These are phyloP conservation scores for Pachycephus smyrnensis DNA, from an alignment of 2,888 invertebrate species.

Conservation along the genomic window DNA sequence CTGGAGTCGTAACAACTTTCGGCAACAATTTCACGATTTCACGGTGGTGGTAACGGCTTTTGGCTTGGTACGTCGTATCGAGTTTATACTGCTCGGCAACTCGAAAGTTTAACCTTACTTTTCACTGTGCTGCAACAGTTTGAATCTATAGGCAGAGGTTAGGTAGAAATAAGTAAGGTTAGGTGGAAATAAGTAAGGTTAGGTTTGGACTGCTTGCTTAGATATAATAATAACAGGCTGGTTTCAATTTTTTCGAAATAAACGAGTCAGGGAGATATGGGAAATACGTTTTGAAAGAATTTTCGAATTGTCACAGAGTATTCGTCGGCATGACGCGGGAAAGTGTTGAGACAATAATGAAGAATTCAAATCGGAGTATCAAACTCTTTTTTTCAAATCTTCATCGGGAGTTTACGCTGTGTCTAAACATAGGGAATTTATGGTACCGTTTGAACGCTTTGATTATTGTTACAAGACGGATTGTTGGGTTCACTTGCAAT, in stretches of 20 bases:
- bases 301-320: not conserved
- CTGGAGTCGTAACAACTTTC: not conserved
- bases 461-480: not conserved
- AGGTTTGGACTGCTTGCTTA: not conserved
- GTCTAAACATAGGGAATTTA: not conserved
- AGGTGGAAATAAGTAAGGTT: too few species aligned
- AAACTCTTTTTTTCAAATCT: not conserved
- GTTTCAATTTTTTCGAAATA: not conserved
- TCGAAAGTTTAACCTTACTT: not conserved
- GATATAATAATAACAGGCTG: not conserved
- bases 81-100: not conserved
- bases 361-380: not conserved
- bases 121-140: not conserved
- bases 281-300: not conserved
- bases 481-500: not conserved
- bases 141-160: not conserved
- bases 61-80: not conserved
- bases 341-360: too few species aligned
- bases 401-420: not conserved
- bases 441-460: not conserved
- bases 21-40: not conserved
- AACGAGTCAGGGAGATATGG: not conserved
- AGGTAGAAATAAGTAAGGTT: not conserved
- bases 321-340: not conserved
- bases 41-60: not conserved